Conservation (phyloP, 2,113 vertebrate genomes). For the Actinemys pallida region DNA sequence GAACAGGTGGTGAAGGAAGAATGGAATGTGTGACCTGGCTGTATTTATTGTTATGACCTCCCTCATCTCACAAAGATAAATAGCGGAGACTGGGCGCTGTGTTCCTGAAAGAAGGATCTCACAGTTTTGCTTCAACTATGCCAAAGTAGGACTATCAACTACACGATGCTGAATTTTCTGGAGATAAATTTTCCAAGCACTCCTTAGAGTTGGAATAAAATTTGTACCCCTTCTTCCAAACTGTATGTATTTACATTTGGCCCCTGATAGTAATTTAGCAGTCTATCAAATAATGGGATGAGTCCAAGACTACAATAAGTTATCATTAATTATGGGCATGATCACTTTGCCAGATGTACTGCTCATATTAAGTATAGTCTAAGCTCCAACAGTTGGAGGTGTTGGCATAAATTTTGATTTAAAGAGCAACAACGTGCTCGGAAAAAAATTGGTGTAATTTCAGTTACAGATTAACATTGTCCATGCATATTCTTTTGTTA, state of each 20-base stretch:
- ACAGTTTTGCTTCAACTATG: not conserved
- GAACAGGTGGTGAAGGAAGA: not conserved
- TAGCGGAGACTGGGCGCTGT: not conserved
- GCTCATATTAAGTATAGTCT: not conserved
- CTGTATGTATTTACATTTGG: not conserved
- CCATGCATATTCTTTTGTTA: not conserved
- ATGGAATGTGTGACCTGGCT: not conserved
- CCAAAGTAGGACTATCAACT: not conserved
- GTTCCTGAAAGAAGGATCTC: not conserved
- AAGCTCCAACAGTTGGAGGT: not conserved
- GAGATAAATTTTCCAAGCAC: not conserved
- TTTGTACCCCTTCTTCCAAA: not conserved
- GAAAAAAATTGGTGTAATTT: not conserved
- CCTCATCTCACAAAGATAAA: not conserved
- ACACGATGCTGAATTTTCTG: not conserved
- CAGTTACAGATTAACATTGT: not conserved
- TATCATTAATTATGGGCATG: not conserved
- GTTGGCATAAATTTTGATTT: not conserved
- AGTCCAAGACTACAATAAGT: not conserved
- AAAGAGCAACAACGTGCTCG: conserved; percentile 7
- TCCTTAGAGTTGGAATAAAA: not conserved
- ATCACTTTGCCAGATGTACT: not conserved
- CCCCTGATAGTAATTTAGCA: not conserved
- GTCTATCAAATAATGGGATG: not conserved
- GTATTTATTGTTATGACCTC: not conserved